A percentile compares a stretch with the other conserved stretches of the same genome.
phyloP scores from a whole-genome alignment of 2,888 invertebrate genomes.

The Ormyrus rosae region DNA sequence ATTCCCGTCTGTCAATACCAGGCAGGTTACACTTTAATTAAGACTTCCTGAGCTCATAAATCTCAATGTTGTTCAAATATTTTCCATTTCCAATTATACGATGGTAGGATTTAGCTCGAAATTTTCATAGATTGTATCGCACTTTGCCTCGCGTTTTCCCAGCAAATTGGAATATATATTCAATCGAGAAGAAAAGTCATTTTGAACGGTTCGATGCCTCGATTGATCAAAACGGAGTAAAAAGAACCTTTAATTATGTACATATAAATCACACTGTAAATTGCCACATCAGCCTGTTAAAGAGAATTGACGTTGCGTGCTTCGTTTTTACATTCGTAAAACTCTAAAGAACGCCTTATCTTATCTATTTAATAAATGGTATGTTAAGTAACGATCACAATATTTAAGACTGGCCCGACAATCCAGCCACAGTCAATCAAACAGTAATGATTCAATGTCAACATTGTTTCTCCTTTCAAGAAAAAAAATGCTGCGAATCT shows the following conservation, averaged over 20 bases:
- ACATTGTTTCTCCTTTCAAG: too few species aligned
- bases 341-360: too few species aligned
- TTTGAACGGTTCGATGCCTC: background rate
- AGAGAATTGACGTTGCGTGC: too few species aligned
- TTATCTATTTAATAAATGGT: too few species aligned
- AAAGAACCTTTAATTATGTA: background rate
- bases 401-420: too few species aligned
- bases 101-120: background rate
- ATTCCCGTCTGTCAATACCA: background rate
- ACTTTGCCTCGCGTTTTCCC: background rate
- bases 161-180: conserved; percentile 10
- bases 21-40: conserved; percentile 20
- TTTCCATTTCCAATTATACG: background rate
- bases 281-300: too few species aligned
- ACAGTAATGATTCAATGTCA: too few species aligned
- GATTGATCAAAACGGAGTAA: background rate
- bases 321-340: too few species aligned
- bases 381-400: too few species aligned
- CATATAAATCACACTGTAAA: background rate
- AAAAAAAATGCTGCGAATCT: too few species aligned
- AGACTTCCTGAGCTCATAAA: conserved; percentile 10
- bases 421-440: too few species aligned
- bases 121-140: conserved; percentile 28
- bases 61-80: conserved; percentile 19
- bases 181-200: background rate